Base-by-base conservation (phyloP, 2,888 invertebrate genomes). In the Elegia similella region DNA sequence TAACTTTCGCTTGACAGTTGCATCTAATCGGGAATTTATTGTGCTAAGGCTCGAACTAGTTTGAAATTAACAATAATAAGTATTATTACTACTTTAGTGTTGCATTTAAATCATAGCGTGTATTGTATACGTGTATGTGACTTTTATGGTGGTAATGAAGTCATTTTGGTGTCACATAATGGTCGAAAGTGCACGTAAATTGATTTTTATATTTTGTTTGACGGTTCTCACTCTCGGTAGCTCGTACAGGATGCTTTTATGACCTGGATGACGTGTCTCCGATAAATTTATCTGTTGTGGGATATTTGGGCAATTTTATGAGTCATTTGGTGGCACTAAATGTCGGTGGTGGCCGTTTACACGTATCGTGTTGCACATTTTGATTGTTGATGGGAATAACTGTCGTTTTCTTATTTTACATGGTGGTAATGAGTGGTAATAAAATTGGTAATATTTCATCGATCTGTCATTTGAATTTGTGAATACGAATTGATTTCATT, bases 141-240 rank as follows among this genome's bases (percentile, higher is more conserved):
- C 75, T 50, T 50, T 88, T 86, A 86, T 82, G 75, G 70, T 81
- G 74, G 81, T 88, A 90, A 90, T 92, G 90, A 88, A 91, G 90
- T 81, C 73, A 76, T 89, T 82, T 80, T 70, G 75, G 75, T 73
- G 70, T 79, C 81, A 68, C 86, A 88, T 86, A 84, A 88, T 83
- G 69, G 79, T 66, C 73, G 69, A 77, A 81, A 82, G 78, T 74
- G 65, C 75, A 69, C 76, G 80, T 86, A 84, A 89, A 90, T 90
- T 87, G 82, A 84, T 84, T 91, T 91, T 91, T 88, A 91, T 89
- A 86, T 79, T 91, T 91, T 91, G 92, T 92, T 92, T 92, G 91
- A 92, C 92, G 72, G 65, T 68, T 68, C 67, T 70, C 62, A 65
- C 68, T 70, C 70, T 76, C 61, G 68, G 66, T 68, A 68, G 65